Conservation (phyloP, 2,888 invertebrate genomes). For the Ceriagrion tenellum region DNA sequence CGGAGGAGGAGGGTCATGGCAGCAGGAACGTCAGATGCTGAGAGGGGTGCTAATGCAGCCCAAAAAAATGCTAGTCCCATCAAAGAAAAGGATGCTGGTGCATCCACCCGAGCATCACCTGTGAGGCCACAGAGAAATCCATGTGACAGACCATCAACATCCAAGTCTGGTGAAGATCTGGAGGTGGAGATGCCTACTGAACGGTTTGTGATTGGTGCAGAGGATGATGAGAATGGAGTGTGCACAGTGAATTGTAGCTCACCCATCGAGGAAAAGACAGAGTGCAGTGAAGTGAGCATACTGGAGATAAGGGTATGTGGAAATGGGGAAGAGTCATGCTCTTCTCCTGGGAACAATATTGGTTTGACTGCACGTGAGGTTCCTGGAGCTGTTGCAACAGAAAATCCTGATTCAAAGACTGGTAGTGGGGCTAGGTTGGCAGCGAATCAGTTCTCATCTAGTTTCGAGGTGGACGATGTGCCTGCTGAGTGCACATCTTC, state of each 20-base stretch:
- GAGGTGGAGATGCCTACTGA: conserved; percentile 71
- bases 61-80: conserved; percentile 61
- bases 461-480: conserved; percentile 40
- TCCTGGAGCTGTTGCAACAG: conserved; percentile 33
- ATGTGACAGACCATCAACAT: conserved; percentile 73
- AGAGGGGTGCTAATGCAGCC: conserved; percentile 22
- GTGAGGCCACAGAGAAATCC: conserved; percentile 84
- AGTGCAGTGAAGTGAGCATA: not conserved
- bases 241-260: not conserved
- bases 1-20: conserved; percentile 76
- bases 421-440: not conserved
- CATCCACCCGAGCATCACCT: conserved; percentile 80
- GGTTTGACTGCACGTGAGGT: conserved; percentile 15
- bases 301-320: conserved; percentile 46
- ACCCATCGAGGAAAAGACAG: conserved; percentile 34
- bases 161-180: conserved; percentile 78
- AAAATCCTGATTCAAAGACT: conserved; percentile 4
- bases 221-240: conserved; percentile 66
- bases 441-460: conserved; percentile 55
- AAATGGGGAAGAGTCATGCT: conserved; percentile 50
- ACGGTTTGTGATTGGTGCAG: conserved; percentile 73
- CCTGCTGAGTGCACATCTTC: conserved; percentile 57
- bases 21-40: conserved; percentile 32
- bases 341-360: not conserved
- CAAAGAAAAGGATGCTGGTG: conserved; percentile 78